A percentile compares a stretch with the other conserved stretches of the same genome.
Conservation (phyloP, 2,113 vertebrate species). For the Chloroceryle aenea region DNA sequence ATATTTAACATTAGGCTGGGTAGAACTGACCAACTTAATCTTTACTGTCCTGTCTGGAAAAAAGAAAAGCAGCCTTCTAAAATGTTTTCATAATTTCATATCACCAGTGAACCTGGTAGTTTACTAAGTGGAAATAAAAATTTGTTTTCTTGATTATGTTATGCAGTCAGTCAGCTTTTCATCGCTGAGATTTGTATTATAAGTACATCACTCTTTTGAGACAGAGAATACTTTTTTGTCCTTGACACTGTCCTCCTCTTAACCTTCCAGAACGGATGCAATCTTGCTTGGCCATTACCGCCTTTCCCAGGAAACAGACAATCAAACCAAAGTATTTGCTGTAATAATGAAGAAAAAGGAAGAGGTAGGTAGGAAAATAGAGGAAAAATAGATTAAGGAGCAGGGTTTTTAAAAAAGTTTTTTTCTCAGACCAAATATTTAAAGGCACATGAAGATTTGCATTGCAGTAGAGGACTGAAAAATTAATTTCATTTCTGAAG, state of each 20-base stretch:
- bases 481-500: not conserved
- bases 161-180: not conserved
- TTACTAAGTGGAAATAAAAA: not conserved
- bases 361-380: slow-evolving; percentile 80
- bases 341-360: slow-evolving; percentile 97
- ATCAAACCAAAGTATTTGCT: slow-evolving; percentile 99
- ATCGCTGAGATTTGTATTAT: not conserved
- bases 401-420: not conserved
- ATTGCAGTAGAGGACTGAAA: not conserved
- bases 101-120: not conserved
- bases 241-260: not conserved
- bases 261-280: slow-evolving; percentile 87
- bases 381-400: not conserved
- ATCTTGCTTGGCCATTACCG: slow-evolving; percentile 94
- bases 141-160: not conserved
- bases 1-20: not conserved
- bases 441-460: not conserved
- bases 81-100: not conserved
- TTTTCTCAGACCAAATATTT: not conserved
- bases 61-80: not conserved
- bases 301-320: slow-evolving; percentile 96
- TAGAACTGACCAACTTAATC: not conserved
- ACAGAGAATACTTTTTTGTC: not conserved
- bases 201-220: not conserved
- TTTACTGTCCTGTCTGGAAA: not conserved